Conservation (phyloP, 2,888 invertebrate genomes). For the Bombylius discolor region DNA sequence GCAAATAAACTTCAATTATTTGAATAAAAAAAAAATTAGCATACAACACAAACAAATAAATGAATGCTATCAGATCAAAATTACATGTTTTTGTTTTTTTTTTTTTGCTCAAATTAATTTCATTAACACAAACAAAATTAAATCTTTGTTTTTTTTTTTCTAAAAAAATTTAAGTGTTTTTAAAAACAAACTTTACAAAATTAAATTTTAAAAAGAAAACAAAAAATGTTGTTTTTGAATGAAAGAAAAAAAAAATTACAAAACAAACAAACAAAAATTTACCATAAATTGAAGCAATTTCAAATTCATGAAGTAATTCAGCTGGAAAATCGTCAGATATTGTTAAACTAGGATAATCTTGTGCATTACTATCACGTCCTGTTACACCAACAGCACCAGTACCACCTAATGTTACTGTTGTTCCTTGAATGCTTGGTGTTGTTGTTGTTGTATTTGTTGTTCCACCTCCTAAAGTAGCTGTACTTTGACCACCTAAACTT, state of each 20-base stretch:
- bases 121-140: too few species aligned
- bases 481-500: slow-evolving; percentile 32
- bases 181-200: neutral
- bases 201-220: neutral
- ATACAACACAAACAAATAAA: too few species aligned
- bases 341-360: slow-evolving; percentile 39
- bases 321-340: slow-evolving; percentile 36
- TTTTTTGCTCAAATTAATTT: too few species aligned
- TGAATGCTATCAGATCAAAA: too few species aligned
- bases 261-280: slow-evolving; percentile 17
- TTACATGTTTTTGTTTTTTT: too few species aligned
- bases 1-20: too few species aligned
- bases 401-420: slow-evolving; percentile 12
- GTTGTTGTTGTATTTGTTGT: slow-evolving; percentile 21
- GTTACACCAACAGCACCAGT: slow-evolving; percentile 19
- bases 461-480: slow-evolving; percentile 19
- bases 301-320: slow-evolving; percentile 35
- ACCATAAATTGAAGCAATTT: slow-evolving; percentile 34
- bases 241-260: too few species aligned
- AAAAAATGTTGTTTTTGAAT: neutral
- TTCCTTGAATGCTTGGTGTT: slow-evolving; percentile 16
- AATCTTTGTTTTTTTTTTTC: too few species aligned
- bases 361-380: slow-evolving; percentile 30
- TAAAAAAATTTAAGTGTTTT: too few species aligned
- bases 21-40: too few species aligned